Evolutionary conservation across 2,113 vertebrate species (phyloP).

Genomic region (Gymnocephalus cernua): DNA sequence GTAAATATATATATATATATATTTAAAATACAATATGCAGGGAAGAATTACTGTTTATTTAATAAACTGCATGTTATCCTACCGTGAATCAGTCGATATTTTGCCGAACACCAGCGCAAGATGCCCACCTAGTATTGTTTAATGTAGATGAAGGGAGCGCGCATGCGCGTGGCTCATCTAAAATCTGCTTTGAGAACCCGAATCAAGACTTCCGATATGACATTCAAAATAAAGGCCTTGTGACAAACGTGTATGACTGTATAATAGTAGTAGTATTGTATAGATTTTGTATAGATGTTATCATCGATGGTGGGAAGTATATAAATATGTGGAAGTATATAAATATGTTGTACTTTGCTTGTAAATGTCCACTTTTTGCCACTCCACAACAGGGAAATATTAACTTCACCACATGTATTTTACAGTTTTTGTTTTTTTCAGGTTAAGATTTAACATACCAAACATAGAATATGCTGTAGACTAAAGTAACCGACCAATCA

Average conservation of each 20-base stretch:
- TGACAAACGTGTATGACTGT: accelerated
- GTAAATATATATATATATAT: not conserved
- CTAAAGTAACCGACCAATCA: not conserved
- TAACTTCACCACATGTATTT: not conserved
- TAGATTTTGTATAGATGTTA: no score
- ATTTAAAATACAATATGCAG: not conserved
- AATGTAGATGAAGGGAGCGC: constrained; percentile 30
- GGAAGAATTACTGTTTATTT: not conserved
- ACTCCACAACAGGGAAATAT: not conserved
- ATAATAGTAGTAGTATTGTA: no score
- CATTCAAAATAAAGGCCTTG: constrained; percentile 37
- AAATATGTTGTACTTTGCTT: not conserved
- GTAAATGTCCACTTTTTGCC: not conserved
- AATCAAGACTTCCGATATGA: constrained; percentile 42
- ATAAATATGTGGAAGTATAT: no score
- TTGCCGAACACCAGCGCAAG: constrained; percentile 39
- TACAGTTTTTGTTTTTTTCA: not conserved
- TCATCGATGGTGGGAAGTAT: not conserved
- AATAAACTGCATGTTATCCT: not conserved
- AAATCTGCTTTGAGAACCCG: not conserved
- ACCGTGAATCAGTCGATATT: constrained; percentile 66
- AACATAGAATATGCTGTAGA: not conserved
- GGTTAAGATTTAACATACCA: not conserved
- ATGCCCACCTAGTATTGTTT: constrained; percentile 56
- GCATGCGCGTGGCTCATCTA: constrained; percentile 64